phyloP scores from a whole-genome alignment of 2,888 invertebrate genomes.

The Capitulum mitella region DNA sequence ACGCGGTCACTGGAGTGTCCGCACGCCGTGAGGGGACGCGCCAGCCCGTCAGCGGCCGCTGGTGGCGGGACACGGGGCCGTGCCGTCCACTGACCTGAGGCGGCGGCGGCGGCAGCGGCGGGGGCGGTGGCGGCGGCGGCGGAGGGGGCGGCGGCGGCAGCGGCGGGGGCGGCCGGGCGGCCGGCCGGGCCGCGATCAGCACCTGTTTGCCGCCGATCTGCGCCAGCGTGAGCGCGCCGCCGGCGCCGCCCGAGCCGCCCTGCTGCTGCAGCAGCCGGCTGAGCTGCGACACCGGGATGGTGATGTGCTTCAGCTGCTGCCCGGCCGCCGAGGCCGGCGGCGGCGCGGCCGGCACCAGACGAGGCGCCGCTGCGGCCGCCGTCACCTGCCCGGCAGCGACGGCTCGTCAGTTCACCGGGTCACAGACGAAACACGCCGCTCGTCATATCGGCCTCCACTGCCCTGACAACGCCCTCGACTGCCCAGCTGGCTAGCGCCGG shows the following conservation, averaged over 20 bases:
- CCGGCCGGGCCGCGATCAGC: constrained; percentile 9
- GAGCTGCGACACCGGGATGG: constrained; percentile 14
- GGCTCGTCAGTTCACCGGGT: too few relatives aligned
- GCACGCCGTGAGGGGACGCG: too few relatives aligned
- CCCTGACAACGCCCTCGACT: too few relatives aligned
- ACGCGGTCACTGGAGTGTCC: too few relatives aligned
- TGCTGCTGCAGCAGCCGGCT: constrained; percentile 17
- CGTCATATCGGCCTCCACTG: too few relatives aligned
- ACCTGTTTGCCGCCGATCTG: constrained; percentile 12
- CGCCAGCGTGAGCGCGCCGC: background rate
- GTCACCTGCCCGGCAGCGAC: background rate
- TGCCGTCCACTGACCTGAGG: background rate
- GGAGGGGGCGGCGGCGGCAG: background rate
- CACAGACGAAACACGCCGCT: too few relatives aligned
- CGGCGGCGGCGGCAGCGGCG: background rate
- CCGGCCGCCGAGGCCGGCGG: background rate
- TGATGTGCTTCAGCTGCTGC: background rate
- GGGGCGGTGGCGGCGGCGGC: background rate
- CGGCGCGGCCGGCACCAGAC: background rate
- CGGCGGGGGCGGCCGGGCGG: background rate
- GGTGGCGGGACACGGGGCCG: too few relatives aligned
- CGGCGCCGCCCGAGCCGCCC: background rate
- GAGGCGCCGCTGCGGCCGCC: background rate
- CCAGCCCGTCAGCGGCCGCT: too few relatives aligned
- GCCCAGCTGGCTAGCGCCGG: too few relatives aligned